These are phyloP conservation scores for Sesamia inferens DNA, from an alignment of 2,888 invertebrate genomes.

Conservation along the genomic window DNA sequence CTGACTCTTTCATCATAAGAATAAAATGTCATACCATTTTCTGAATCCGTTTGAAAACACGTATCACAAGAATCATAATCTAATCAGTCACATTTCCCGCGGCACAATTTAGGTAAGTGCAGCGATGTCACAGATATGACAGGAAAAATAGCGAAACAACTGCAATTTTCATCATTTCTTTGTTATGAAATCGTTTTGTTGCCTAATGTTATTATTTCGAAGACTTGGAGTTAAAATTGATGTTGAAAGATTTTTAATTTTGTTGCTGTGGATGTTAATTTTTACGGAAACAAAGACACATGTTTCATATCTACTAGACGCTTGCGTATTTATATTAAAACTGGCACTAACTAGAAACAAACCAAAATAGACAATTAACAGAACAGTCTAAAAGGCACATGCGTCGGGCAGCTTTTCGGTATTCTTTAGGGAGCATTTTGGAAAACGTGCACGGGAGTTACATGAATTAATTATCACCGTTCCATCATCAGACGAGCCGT, in stretches of 20 bases:
- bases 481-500: too few relatives aligned
- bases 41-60: constrained; percentile 21
- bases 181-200: constrained; percentile 41
- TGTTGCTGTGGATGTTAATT: not conserved
- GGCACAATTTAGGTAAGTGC: constrained; percentile 55
- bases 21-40: not conserved
- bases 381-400: too few relatives aligned
- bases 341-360: too few relatives aligned
- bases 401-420: too few relatives aligned
- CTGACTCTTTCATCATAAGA: not conserved
- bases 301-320: too few relatives aligned
- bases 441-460: too few relatives aligned
- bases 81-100: constrained; percentile 33
- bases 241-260: not conserved
- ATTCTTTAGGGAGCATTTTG: too few relatives aligned
- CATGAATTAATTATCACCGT: too few relatives aligned
- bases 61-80: constrained; percentile 35
- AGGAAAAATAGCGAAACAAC: constrained; percentile 48
- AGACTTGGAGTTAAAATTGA: not conserved
- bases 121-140: constrained; percentile 48
- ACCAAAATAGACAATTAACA: too few relatives aligned
- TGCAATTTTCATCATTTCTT: constrained; percentile 38
- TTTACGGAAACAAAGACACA: too few relatives aligned
- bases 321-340: too few relatives aligned
- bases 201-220: constrained; percentile 31